Evolutionary conservation across 2,888 invertebrate genomes (phyloP), one percentile per base, ranked within the genome.

Genomic region (Troilus luridus): DNA sequence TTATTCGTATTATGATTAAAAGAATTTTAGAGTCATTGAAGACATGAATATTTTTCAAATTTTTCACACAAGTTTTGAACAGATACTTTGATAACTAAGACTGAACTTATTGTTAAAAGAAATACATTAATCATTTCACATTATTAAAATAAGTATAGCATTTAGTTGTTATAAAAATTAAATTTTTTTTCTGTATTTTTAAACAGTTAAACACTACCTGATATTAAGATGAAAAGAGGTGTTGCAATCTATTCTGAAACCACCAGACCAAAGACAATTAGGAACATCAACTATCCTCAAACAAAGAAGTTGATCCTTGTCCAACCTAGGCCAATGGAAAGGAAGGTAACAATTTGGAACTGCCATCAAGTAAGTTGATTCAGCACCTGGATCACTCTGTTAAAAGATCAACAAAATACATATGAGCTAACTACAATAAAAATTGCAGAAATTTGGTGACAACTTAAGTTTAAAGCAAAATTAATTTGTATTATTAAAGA

Each of bases 321-420:
- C 99, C 93, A 97, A 96, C 92, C 98, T 96, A 90, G 98, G 97
- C 99, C 99, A 99, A 95, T 99, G 99, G 95, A 98, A 99, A 27
- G 99, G 97, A 94, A 99, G 96, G 94, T 97, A 97, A 94, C 98
- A 98, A 92, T 97, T 97, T 0, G 98, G 96, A 93, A 98, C 96
- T 2, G 98, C 97, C 91, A 96, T 96, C 93, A 98, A 95, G 94
- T 97, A 96, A 88, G 96, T 96, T 67, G 96, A 95, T 93, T 95
- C 95, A 92, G 96, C 96, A 92, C 96, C 96, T 0, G 96, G 96
- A 94, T 97, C 96, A 93, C 95, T 95, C 96, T 96, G 24, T 77
- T 19, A 17, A 77, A 77, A 77, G 27, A 64, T 11, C 14, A 77
- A 72, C 72, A 72, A 24, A 72, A 0, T 27, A 27, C 5, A 72